Evolutionary conservation across 2,888 invertebrate genomes (phyloP), one percentile per base, ranked within the genome.

Genomic region (Morpho helenor): DNA sequence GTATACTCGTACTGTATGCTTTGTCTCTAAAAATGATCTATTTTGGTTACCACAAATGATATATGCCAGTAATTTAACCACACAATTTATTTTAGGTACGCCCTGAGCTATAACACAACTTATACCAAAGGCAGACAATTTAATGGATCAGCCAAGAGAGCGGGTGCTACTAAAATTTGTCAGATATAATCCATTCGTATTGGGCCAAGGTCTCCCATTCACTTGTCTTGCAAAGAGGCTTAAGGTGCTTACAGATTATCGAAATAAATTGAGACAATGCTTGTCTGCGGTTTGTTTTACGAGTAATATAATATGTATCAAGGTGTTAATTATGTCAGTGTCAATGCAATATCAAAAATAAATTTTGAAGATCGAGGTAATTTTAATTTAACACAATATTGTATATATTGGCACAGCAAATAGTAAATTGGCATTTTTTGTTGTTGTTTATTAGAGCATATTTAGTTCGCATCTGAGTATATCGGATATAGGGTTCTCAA

Each of bases 201-300:
- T 64, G 59, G 59, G 60, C 68, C 79, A 81, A 81, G 82, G 81
- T 74, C 68, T 64, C 54, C 75, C 83, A 65, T 63, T 82, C 82
- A 77, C 57, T 68, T 67, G 65, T 66, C 54, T 54, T 8, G 42
- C 42, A 54, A 48, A 54, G 47, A 47, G 47, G 48, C 47, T 42
- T 31, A 54, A 54, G 42, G 54, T 31, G 48, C 7, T 47, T 10
- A 42, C 39, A 54, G 22, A 48, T 52, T 39, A 45, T 31, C 4
- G 69, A 67, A 72, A 72, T 63, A 59, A 56, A 63, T 61, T 60
- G 50, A 31, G 31, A 31, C 31, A 31, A 31, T 5, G 31, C 31
- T 31, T 31, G 31, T 16, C 16, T 16, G 16, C 16, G 16, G 16
- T 31, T 31, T 31, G 4, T 31, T 31, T 5, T 31, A 31, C 5